A percentile compares a stretch with the other conserved stretches of the same genome.
These are phyloP conservation scores for Apodemus sylvaticus DNA, from an alignment of 2,113 vertebrate genomes.

Conservation along the genomic window DNA sequence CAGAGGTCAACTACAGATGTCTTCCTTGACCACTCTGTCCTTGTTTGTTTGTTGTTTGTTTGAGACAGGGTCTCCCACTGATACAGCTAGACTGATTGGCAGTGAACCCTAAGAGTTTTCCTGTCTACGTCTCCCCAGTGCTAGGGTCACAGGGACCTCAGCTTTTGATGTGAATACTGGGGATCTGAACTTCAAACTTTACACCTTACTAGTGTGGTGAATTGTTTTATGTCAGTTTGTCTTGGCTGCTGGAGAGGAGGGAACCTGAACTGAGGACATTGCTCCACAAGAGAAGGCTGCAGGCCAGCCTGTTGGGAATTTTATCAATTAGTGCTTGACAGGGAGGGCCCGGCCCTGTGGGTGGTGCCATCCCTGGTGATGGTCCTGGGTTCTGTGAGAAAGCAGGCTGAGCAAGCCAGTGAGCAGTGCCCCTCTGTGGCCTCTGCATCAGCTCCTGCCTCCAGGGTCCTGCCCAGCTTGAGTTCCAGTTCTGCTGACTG, in stretches of 20 bases:
- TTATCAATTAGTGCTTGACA: background rate
- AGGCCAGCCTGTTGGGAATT: background rate
- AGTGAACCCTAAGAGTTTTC: background rate
- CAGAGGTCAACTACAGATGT: background rate
- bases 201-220: background rate
- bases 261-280: background rate
- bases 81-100: background rate
- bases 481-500: background rate
- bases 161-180: background rate
- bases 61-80: background rate
- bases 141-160: background rate
- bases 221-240: background rate
- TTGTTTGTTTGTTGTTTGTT: no score
- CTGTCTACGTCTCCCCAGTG: background rate
- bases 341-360: background rate
- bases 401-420: background rate
- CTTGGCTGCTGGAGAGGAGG: background rate
- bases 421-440: background rate
- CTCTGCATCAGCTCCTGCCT: background rate
- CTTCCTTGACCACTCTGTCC: background rate
- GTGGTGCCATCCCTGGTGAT: background rate
- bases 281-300: background rate
- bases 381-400: background rate
- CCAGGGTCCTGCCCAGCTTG: background rate
- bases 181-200: background rate